These are phyloP conservation scores for Nasonia vitripennis DNA, from an alignment of 1,140 invertebrate species.

Conservation along the genomic window DNA sequence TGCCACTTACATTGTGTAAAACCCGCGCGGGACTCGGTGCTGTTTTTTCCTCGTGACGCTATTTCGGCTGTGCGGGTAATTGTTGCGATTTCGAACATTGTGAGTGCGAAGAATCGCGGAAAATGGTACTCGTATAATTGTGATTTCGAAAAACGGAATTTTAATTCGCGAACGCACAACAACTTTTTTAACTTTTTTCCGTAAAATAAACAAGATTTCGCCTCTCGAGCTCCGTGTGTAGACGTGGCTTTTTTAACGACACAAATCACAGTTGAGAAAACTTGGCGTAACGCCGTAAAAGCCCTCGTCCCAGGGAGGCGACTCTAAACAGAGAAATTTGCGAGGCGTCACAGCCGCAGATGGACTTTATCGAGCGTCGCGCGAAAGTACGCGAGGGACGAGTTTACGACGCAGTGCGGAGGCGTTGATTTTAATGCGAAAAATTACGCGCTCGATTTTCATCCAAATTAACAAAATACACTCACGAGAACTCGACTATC, in stretches of 20 bases:
- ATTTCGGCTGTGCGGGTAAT: neutral
- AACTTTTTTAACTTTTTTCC: neutral
- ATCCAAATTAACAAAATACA: too few relatives aligned
- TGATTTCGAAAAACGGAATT: neutral
- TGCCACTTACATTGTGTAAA: constrained; percentile 52
- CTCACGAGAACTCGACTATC: too few relatives aligned
- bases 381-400: constrained; percentile 33
- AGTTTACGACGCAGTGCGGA: constrained; percentile 15
- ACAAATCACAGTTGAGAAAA: constrained; percentile 42
- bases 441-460: too few relatives aligned
- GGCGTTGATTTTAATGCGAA: neutral
- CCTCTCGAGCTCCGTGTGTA: too few relatives aligned
- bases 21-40: neutral
- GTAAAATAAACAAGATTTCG: constrained; percentile 17
- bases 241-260: constrained; percentile 11
- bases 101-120: neutral
- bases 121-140: neutral
- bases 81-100: neutral
- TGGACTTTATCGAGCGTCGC: constrained; percentile 51
- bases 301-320: neutral
- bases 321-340: constrained; percentile 48
- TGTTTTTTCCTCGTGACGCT: neutral
- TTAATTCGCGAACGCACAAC: neutral
- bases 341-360: constrained; percentile 46
- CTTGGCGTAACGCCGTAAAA: constrained; percentile 39